Evolutionary conservation across 2,888 invertebrate genomes (phyloP).

Genomic region (Strigamia transsilvanica): DNA sequence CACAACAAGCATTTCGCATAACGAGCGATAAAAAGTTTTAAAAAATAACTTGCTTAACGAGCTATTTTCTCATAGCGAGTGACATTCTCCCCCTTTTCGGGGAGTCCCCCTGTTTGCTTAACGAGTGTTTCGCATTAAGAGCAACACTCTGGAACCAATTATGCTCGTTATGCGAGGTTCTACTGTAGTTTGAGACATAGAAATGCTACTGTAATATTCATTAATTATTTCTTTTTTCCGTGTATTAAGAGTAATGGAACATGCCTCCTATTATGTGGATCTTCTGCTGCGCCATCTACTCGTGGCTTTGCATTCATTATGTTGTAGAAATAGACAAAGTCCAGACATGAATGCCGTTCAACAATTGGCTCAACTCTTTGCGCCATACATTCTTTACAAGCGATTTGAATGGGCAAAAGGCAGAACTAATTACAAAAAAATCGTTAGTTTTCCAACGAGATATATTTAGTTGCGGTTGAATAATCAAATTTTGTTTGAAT

Average conservation of each 20-base stretch:
- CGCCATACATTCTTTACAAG: not conserved
- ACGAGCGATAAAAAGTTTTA: too few relatives aligned
- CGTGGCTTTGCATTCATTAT: slow-evolving; percentile 17
- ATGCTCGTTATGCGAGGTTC: too few relatives aligned
- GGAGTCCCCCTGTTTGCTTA: too few relatives aligned
- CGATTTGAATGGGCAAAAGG: slow-evolving; percentile 26
- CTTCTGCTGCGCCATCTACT: slow-evolving; percentile 9
- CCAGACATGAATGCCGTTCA: slow-evolving; percentile 1
- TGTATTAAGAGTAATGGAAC: not conserved
- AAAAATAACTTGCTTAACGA: too few relatives aligned
- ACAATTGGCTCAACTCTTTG: not conserved
- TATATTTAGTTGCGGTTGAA: not conserved
- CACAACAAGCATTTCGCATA: too few relatives aligned
- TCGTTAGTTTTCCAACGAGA: not conserved
- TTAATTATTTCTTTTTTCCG: not conserved
- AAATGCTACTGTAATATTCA: not conserved
- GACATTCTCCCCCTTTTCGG: too few relatives aligned
- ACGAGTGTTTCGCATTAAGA: too few relatives aligned
- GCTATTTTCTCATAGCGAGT: too few relatives aligned
- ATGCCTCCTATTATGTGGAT: slow-evolving; percentile 18
- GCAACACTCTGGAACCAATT: too few relatives aligned
- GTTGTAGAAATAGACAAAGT: not conserved
- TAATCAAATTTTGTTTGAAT: not conserved
- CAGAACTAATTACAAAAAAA: slow-evolving; percentile 11
- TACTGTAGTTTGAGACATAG: not conserved